These are phyloP conservation scores for Prunella himalayana DNA, from an alignment of 2,113 vertebrate genomes.

Conservation along the genomic window DNA sequence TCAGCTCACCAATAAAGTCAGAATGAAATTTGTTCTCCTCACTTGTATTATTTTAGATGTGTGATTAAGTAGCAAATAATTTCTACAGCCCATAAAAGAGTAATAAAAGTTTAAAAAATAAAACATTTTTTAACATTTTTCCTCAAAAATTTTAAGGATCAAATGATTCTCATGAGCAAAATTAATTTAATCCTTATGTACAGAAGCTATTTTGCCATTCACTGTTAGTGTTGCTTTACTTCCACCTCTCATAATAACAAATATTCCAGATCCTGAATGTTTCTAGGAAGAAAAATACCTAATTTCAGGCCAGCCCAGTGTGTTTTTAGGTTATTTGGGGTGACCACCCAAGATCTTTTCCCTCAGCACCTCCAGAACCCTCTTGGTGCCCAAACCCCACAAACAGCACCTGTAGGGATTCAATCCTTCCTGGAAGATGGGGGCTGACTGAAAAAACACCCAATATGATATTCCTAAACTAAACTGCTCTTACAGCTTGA, in stretches of 20 bases:
- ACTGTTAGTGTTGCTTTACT: not conserved
- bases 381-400: not conserved
- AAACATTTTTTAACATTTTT: not conserved
- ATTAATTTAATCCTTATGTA: fast-evolving
- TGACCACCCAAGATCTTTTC: no score
- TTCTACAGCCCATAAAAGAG: not conserved
- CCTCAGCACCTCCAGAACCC: not conserved
- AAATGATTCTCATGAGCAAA: not conserved
- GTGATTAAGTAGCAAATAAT: not conserved
- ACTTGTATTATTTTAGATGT: not conserved
- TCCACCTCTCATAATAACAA: not conserved
- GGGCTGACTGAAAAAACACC: not conserved
- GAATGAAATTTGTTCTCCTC: not conserved
- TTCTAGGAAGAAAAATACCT: not conserved
- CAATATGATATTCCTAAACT: not conserved
- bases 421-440: not conserved
- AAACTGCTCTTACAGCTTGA: not conserved
- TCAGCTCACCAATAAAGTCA: not conserved
- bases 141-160: not conserved
- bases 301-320: not conserved
- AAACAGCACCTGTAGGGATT: not conserved
- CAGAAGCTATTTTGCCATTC: not conserved
- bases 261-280: not conserved
- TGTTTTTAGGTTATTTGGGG: not conserved
- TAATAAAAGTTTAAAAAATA: not conserved